These are phyloP conservation scores for Linyphia triangularis DNA, from an alignment of 2,888 invertebrate genomes.

Conservation along the genomic window DNA sequence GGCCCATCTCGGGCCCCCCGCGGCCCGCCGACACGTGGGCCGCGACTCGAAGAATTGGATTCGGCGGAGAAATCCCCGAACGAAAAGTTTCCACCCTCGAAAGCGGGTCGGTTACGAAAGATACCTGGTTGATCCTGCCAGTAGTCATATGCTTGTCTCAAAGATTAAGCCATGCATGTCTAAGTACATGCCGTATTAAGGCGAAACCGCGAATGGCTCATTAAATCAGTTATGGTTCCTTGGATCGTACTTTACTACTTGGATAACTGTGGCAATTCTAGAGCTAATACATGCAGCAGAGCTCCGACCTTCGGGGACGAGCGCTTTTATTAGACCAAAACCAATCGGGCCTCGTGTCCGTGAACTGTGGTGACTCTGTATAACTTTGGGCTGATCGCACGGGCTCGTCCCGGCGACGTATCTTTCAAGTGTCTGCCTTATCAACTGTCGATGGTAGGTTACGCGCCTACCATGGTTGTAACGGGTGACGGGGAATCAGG, in stretches of 20 bases:
- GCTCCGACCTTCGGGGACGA: constrained; percentile 80
- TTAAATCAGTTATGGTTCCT: constrained; percentile 84
- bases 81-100: no score
- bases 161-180: no score
- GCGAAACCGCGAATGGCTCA: constrained; percentile 84
- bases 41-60: no score
- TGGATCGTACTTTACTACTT: constrained; percentile 83
- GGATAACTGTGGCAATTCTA: constrained; percentile 85
- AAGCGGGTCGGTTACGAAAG: no score
- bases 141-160: no score
- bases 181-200: constrained; percentile 83
- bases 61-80: no score
- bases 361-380: constrained; percentile 77
- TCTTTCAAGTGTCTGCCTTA: constrained; percentile 80
- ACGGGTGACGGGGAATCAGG: constrained; percentile 88
- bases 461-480: constrained; percentile 85
- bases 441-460: constrained; percentile 83
- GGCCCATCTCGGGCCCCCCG: no score
- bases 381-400: constrained; percentile 75
- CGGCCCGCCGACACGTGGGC: no score
- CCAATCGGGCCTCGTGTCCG: constrained; percentile 80
- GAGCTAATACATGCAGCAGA: constrained; percentile 85
- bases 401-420: constrained; percentile 75
- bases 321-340: constrained; percentile 83
- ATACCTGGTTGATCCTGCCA: no score